phyloP scores from a whole-genome alignment of 1,140 invertebrate genomes.

The Globodera ellingtonae region DNA sequence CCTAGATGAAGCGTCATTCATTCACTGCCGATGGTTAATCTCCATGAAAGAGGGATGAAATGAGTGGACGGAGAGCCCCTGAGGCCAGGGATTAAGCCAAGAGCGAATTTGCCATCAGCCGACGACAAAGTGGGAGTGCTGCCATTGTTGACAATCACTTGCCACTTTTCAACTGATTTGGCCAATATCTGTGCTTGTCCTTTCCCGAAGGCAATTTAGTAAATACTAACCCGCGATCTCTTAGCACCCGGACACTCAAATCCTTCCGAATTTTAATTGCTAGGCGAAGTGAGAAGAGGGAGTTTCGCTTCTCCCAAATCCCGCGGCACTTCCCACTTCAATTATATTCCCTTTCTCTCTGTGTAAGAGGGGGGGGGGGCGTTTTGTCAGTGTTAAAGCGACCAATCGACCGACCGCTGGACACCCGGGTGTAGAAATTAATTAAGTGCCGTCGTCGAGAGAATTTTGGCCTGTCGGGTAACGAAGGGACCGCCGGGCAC shows the following conservation, averaged over 20 bases:
- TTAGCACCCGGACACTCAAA: not conserved
- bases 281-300: not conserved
- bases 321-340: not conserved
- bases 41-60: not conserved
- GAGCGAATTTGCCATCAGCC: not conserved
- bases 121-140: too few species aligned
- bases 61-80: not conserved
- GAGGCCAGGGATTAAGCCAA: not conserved
- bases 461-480: constrained; percentile 17
- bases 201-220: not conserved
- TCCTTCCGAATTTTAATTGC: constrained; percentile 3
- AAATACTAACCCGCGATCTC: not conserved
- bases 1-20: not conserved
- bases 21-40: not conserved
- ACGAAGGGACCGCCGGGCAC: not conserved
- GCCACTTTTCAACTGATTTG: not conserved
- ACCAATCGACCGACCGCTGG: constrained; percentile 1
- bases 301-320: not conserved
- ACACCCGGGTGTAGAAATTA: constrained; percentile 30
- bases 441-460: constrained; percentile 15
- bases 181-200: not conserved
- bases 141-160: not conserved
- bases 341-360: not conserved
- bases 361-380: not conserved
- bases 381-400: not conserved